A percentile compares a stretch with the other conserved stretches of the same genome.
Evolutionary conservation across 2,797 vertebrate genomes (phyloP).

Genomic region (Novumbra hubbsi): DNA sequence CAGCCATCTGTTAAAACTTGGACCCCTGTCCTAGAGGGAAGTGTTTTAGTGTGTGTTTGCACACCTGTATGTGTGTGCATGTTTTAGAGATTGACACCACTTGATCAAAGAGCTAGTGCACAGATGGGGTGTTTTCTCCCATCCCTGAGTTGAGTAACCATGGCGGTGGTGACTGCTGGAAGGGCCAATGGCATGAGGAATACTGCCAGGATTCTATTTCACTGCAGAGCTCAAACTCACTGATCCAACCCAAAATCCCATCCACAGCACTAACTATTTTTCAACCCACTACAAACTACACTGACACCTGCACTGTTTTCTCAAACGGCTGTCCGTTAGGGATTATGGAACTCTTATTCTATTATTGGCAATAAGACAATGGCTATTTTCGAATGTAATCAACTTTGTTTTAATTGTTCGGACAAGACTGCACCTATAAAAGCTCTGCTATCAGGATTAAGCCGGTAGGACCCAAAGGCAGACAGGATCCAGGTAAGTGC

Average conservation of each 20-base stretch:
- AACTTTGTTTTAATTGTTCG: not conserved
- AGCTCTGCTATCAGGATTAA: too few species aligned
- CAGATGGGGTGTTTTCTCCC: conserved; percentile 36
- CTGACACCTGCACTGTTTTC: conserved; percentile 8
- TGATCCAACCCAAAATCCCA: conserved; percentile 12
- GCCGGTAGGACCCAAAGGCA: too few species aligned
- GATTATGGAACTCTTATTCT: not conserved
- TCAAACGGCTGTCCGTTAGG: conserved; percentile 15
- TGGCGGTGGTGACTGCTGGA: conserved; percentile 37
- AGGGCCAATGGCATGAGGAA: conserved; percentile 31
- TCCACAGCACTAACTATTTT: conserved; percentile 34
- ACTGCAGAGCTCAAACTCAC: conserved; percentile 36
- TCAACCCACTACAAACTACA: conserved; percentile 9
- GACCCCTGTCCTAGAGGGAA: conserved; percentile 27
- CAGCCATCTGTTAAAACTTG: conserved; percentile 44
- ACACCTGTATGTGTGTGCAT: conserved; percentile 16
- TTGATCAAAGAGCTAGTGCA: conserved; percentile 36
- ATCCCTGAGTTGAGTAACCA: conserved; percentile 39
- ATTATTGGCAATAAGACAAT: not conserved
- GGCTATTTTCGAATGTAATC: not conserved
- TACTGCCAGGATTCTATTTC: conserved; percentile 36
- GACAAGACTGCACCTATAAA: not conserved
- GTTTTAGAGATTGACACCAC: conserved; percentile 18
- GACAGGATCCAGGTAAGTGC: too few species aligned
- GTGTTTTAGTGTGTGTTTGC: conserved; percentile 16